Evolutionary conservation across 2,797 vertebrate genomes (phyloP).

Genomic region (Stomatorhinus walkeri): DNA sequence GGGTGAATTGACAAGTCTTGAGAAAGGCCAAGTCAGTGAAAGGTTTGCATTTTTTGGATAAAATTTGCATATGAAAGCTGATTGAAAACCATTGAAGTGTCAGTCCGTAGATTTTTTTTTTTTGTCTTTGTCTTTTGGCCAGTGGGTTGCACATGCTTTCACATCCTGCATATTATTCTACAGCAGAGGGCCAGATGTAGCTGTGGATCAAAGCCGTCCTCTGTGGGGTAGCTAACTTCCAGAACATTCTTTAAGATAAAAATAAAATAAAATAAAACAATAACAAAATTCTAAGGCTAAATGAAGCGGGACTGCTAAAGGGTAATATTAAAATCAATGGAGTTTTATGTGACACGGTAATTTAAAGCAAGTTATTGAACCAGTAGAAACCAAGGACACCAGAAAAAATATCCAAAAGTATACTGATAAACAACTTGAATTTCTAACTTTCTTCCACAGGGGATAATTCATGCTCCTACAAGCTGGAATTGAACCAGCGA

Average conservation of each 20-base stretch:
- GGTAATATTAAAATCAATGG: conserved; percentile 15
- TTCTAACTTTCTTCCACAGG: background rate
- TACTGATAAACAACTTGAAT: background rate
- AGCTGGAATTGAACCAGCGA: background rate
- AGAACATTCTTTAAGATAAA: conserved; percentile 17
- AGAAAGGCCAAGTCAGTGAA: conserved; percentile 38
- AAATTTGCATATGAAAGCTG: conserved; percentile 49
- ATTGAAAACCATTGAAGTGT: conserved; percentile 33
- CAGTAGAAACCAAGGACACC: background rate
- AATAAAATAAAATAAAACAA: conserved; percentile 20
- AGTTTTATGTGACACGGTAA: background rate
- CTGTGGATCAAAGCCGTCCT: conserved; percentile 24
- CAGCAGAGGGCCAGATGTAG: conserved; percentile 13
- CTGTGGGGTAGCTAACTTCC: conserved; percentile 19
- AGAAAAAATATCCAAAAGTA: background rate
- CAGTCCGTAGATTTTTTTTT: conserved; percentile 23
- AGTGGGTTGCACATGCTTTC: conserved; percentile 22
- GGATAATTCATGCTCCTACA: background rate
- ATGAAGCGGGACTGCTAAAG: background rate
- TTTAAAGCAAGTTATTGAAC: background rate
- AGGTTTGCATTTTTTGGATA: conserved; percentile 31
- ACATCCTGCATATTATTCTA: conserved; percentile 22
- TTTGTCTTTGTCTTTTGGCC: conserved; percentile 13
- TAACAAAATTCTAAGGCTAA: conserved; percentile 3
- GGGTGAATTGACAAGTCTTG: conserved; percentile 34